Evolutionary conservation across 2,797 vertebrate species (phyloP).

Genomic region (Pterois miles): DNA sequence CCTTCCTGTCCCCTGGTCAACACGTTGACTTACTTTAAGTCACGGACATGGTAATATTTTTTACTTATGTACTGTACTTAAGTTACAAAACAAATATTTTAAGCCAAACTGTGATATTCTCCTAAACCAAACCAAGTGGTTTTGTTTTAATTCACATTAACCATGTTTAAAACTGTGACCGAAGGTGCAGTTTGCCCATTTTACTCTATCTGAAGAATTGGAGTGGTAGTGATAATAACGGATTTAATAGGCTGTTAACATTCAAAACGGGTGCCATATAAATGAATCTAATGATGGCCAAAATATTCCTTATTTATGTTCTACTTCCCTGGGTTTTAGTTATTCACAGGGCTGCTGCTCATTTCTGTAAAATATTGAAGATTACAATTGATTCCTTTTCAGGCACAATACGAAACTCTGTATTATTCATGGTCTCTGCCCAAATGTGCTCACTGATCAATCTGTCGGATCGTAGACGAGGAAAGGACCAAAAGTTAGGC

Average conservation of each 20-base stretch:
- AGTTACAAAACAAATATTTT: neutral
- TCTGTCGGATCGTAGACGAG: neutral
- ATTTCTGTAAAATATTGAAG: neutral
- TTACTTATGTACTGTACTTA: neutral
- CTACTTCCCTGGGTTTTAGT: neutral
- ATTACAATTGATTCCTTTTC: constrained; percentile 3
- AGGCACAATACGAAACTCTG: neutral
- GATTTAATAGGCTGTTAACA: neutral
- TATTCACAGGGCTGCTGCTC: neutral
- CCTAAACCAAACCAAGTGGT: neutral
- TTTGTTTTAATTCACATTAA: neutral
- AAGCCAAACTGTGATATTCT: neutral
- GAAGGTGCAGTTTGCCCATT: neutral
- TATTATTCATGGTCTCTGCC: neutral
- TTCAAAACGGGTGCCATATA: neutral
- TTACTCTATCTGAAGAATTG: neutral
- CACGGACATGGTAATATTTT: no score
- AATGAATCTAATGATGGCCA: neutral
- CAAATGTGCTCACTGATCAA: constrained; percentile 4
- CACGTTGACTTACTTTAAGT: neutral
- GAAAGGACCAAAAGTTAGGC: neutral
- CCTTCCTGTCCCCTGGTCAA: neutral
- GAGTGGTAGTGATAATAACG: neutral
- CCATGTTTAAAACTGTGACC: neutral
- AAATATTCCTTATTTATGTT: neutral